These are phyloP conservation scores for Alaudala cheleensis DNA, from an alignment of 2,113 vertebrate species.

Conservation along the genomic window DNA sequence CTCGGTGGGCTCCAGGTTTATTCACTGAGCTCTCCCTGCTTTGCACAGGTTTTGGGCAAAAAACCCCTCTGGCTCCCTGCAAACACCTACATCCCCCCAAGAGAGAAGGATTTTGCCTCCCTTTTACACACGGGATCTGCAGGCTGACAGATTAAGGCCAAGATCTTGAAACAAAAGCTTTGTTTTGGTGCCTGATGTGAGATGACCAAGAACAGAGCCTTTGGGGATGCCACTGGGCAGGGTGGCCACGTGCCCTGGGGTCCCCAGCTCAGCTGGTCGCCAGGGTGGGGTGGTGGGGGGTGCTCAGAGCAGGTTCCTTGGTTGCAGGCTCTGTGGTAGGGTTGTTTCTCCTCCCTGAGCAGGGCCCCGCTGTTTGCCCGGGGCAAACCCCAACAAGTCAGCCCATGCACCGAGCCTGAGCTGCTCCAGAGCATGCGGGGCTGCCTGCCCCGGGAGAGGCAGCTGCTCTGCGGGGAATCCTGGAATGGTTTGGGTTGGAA, in stretches of 20 bases:
- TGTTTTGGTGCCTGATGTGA: not conserved
- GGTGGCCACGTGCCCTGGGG: rapidly evolving
- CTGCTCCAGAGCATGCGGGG: not conserved
- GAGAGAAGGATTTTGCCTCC: not conserved
- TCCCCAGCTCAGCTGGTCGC: not conserved
- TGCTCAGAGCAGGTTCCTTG: not conserved
- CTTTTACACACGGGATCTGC: not conserved
- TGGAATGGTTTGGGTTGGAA: not conserved
- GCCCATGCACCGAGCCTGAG: not conserved
- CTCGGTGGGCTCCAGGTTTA: not conserved
- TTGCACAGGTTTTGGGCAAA: not conserved
- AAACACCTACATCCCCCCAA: not conserved
- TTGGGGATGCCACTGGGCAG: not conserved
- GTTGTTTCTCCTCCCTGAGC: not conserved
- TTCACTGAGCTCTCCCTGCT: not conserved
- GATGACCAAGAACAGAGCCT: not conserved
- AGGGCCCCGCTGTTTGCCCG: not conserved
- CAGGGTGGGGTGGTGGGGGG: not conserved
- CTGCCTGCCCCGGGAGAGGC: not conserved
- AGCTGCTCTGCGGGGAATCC: not conserved
- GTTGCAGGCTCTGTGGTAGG: not conserved
- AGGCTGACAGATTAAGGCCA: not conserved
- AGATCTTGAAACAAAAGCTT: not conserved
- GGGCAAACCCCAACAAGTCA: not conserved
- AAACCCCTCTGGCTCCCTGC: not conserved